Base-by-base conservation (phyloP, 2,113 vertebrate genomes). In the Amphilophus citrinellus region DNA sequence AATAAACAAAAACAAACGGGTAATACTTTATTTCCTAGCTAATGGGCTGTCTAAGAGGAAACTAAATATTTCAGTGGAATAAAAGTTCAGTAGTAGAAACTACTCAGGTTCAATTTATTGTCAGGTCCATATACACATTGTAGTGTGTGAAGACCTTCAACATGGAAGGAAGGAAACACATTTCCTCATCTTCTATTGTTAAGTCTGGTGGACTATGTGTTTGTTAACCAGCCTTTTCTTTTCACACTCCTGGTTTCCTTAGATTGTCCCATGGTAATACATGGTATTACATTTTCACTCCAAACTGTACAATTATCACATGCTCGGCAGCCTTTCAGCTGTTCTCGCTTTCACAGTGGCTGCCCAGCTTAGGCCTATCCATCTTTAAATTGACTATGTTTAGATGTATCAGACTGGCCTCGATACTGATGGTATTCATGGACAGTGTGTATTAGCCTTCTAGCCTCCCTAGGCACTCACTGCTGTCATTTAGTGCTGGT, bases 401-500 rank as follows among this genome's bases (percentile, higher is more conserved):
- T 86, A 82, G 87, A 87, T 60, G 32, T 65, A 84, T 80, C 84
- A 77, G 76, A 84, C 79, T 82, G 83, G 82, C 82, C 83, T 91
- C 35, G 20, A 44, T 79, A 81, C 83, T 47, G 44, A 88, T 84
- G 68, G 87, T 88, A 88, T 91, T 93, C 87, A 87, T 86, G 84
- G 89, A 76, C 65, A 47, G 81, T 84, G 84, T 89, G 82, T 83
- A 86, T 90, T 90, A 89, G 88, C 86, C 87, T 62, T 37, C 65
- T 50, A 79, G 65, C 76, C 62, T 82, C 80, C 65, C 65, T 35
- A 59, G 61, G 82, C 47, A 27, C 77, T 91, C 65, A 7, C 80
- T 57, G 15, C 53, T 65, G 79, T 89, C 88, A 92, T 91, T 93
- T 91, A 91, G 58, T 83, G 80, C n/a, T 50, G 59, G n/a, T 71